Conservation (phyloP, 2,888 invertebrate genomes). For the Creontiades dilutus region DNA sequence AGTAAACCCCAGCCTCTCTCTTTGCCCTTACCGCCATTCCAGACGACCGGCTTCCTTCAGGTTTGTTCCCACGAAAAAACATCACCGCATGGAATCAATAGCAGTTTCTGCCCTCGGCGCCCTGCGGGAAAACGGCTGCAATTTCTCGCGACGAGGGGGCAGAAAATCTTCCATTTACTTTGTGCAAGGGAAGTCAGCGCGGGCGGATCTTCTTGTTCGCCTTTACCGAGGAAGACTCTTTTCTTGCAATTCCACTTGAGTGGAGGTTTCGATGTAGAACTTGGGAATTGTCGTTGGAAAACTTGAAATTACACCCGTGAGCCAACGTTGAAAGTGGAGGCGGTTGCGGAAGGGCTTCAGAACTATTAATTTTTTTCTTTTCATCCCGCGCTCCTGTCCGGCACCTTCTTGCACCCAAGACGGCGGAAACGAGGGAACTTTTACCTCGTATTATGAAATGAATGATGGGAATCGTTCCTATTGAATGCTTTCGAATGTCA, state of each 20-base stretch:
- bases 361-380: constrained; percentile 12
- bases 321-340: neutral
- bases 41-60: neutral
- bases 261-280: neutral
- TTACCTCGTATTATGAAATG: too few relatives aligned
- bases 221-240: neutral
- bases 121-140: neutral
- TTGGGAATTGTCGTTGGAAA: neutral
- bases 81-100: neutral
- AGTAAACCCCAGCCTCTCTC: neutral
- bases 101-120: neutral
- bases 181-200: neutral
- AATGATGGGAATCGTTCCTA: too few relatives aligned
- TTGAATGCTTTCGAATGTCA: too few relatives aligned
- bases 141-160: neutral
- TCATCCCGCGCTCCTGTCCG: too few relatives aligned
- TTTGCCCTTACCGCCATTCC: neutral
- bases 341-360: neutral
- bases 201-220: neutral
- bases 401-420: too few relatives aligned
- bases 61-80: neutral
- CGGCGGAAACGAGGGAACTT: too few relatives aligned
- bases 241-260: neutral
- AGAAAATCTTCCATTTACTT: constrained; percentile 9
- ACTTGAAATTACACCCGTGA: neutral